Conservation (phyloP, 2,113 vertebrate genomes). For the Chamaetylas fuelleborni region DNA sequence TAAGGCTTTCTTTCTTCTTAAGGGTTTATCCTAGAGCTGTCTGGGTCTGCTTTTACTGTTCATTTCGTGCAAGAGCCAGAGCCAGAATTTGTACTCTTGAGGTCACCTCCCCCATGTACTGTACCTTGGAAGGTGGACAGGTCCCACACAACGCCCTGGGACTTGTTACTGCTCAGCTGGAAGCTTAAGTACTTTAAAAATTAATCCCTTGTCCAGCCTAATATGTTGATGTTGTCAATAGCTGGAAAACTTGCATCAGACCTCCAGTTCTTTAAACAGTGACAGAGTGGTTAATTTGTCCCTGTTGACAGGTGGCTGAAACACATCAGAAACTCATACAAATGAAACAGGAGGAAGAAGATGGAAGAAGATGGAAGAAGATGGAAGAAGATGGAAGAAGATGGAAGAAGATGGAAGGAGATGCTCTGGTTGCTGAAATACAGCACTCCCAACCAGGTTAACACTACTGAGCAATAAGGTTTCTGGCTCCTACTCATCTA, state of each 20-base stretch:
- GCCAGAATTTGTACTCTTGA: not conserved
- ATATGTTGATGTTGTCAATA: not conserved
- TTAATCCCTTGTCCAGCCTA: not conserved
- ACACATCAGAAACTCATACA: slow-evolving; percentile 79
- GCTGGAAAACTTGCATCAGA: not conserved
- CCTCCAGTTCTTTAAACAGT: not conserved
- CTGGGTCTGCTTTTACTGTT: not conserved
- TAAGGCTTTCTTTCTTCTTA: not conserved
- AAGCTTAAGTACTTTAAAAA: not conserved
- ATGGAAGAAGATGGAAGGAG: too few species aligned
- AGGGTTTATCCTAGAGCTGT: not conserved
- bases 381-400: too few species aligned
- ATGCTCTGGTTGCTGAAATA: slow-evolving; percentile 73
- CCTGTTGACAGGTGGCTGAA: slow-evolving; percentile 73
- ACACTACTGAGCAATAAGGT: slow-evolving; percentile 78
- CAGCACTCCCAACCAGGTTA: slow-evolving; percentile 70
- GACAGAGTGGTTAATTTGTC: not conserved
- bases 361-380: too few species aligned
- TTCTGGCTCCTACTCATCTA: not conserved
- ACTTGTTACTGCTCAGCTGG: not conserved
- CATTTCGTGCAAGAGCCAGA: not conserved
- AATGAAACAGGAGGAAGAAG: slow-evolving; percentile 63
- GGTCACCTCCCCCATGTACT: not conserved
- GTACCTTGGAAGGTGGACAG: not conserved
- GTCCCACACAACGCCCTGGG: not conserved